phyloP scores from a whole-genome alignment of 2,888 invertebrate genomes.

The Lasioglossum oenotherae region DNA sequence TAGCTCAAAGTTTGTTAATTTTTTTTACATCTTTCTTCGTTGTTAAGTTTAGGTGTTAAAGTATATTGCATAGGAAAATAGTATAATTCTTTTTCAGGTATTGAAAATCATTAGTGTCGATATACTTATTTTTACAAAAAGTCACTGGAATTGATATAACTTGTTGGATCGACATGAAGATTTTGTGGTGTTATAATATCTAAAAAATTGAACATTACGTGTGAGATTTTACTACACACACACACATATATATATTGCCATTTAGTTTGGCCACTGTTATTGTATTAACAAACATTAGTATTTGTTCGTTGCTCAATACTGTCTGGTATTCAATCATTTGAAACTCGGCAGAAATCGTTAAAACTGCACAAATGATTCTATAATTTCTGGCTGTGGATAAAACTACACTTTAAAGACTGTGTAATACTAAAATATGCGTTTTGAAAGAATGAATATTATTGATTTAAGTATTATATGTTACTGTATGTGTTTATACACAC shows the following conservation, averaged over 20 bases:
- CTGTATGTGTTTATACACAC: constrained; percentile 1
- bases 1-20: neutral
- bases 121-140: neutral
- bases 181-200: constrained; percentile 3
- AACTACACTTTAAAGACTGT: constrained; percentile 59
- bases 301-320: constrained; percentile 63
- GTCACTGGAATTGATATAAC: neutral
- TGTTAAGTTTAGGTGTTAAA: constrained; percentile 27
- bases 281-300: constrained; percentile 33
- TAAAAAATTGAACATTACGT: neutral
- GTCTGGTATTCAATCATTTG: constrained; percentile 25
- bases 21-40: neutral
- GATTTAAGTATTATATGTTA: constrained; percentile 13
- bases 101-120: neutral
- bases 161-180: neutral
- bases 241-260: neutral
- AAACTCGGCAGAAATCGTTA: constrained; percentile 32
- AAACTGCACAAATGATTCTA: constrained; percentile 35
- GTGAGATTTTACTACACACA: neutral
- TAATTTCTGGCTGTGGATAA: constrained; percentile 57
- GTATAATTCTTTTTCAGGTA: neutral
- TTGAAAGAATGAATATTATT: constrained; percentile 40
- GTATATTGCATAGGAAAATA: constrained; percentile 4
- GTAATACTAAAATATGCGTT: constrained; percentile 50
- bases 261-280: constrained; percentile 33